Evolutionary conservation across 2,113 vertebrate genomes (phyloP), one percentile per base, ranked within the genome.

Genomic region (Oreochromis aureus): DNA sequence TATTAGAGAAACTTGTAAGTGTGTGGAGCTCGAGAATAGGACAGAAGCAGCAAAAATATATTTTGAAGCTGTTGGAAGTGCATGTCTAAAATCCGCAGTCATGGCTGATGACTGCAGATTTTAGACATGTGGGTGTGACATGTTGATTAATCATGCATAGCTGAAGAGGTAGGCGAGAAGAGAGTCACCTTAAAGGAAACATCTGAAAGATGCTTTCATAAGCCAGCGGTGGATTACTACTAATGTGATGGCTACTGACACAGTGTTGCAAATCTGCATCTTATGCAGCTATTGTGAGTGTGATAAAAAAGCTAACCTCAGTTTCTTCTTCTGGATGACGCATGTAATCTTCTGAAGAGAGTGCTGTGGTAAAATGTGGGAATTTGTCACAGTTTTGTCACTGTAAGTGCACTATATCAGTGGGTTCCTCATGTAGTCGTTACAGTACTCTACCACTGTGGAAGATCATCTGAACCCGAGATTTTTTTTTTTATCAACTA

Each of bases 341-440:
- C 30, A 63, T 71, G 76, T 66, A 27, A 34, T 85, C 58, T 69
- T 89, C 83, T 69, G 53, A 91, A 76, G 58, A 76, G 34, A 41
- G 24, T n/a, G 69, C 24, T 84, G 39, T 59, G 87, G 53, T 89
- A 39, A 54, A 61, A 87, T 51, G 16, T 54, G 53, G 59, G 61
- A 83, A 61, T 93, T 66, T 69, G 66, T 89, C 82, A 66, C 55
- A n/a, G 66, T 63, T 89, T 82, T 84, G 53, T 84, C 59, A 87
- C 54, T 30, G 44, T 71, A 53, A 54, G 34, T 56, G 69, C 39
- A 24, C 55, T 30, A n/a, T 84, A 80, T 89, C 71, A 51, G 30
- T 30, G 55, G 46, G 19, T 32, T 71, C 56, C 48, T 36, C 15
- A 6, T 85, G 22, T 41, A 81, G 39, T 81, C 2, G 36, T 82